Evolutionary conservation across 2,888 invertebrate genomes (phyloP), one percentile per base, ranked within the genome.

Genomic region (Aelia acuminata): DNA sequence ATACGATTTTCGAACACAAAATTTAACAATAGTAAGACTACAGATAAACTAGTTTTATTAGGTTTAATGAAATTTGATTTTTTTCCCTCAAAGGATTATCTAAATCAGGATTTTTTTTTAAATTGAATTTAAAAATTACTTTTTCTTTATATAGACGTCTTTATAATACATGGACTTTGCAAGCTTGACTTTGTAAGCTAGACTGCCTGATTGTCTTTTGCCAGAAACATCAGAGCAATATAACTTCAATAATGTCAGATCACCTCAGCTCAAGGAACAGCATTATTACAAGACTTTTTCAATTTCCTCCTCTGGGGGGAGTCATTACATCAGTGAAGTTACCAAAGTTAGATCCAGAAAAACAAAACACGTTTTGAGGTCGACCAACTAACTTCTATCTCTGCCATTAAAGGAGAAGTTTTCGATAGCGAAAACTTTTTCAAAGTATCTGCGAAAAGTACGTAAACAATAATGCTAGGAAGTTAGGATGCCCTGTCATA

Each of bases 281-380:
- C 63, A 35, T 70, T 70, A 70, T 70, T 70, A 70, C 63, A 70
- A 70, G 63, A 70, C 63, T 70, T 70, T 70, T 70, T 70, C 63
- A 70, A 70, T 70, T 70, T 70, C 63, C 63, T 70, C 18, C 35
- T 70, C 35, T 70, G 18, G 7, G 4, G 31, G 63, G 63, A 70
- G 63, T 70, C 63, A 70, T 70, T 70, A 70, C 63, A 70, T 13
- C 26, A 18, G 31, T 35, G 31, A 70, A 70, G 63, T 70, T 70
- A 35, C 31, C 63, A 1, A 70, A 70, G 18, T 70, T 70, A 70
- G 63, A 35, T 20, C 63, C 18, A 70, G 63, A 70, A 70, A 70
- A 70, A 70, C 63, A 35, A 70, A 70, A 70, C 63, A 70, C 63
- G 35, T 70, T 70, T 70, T 70, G 63, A 35, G 63, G 63, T 70